Percentiles rank a stretch among this genome's conserved stretches.
These are phyloP conservation scores for Sarcoramphus papa DNA, from an alignment of 2,797 vertebrate species.

Conservation along the genomic window DNA sequence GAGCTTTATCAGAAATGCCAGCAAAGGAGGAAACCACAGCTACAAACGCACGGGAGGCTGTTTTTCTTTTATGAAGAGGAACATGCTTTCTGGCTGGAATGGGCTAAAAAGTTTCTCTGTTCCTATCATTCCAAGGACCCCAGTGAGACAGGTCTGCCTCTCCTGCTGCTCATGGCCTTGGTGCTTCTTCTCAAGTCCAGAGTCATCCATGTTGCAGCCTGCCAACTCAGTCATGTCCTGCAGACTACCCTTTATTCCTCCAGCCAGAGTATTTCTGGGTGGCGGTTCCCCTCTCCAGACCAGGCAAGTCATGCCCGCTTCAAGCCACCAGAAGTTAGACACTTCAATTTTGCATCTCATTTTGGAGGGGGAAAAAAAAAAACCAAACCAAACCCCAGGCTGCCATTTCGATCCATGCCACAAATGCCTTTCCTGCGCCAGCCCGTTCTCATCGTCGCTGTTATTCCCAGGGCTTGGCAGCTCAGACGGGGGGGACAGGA, in stretches of 20 bases:
- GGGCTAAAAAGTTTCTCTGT: background rate
- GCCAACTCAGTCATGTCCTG: rapidly evolving
- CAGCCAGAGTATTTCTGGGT: background rate
- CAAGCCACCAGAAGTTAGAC: background rate
- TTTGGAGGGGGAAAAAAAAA: background rate
- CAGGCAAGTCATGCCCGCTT: rapidly evolving
- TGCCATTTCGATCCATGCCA: background rate
- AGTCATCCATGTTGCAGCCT: background rate
- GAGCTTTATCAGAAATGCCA: background rate
- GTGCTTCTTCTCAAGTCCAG: background rate
- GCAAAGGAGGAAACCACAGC: background rate
- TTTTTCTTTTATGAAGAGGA: background rate
- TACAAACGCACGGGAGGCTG: rapidly evolving
- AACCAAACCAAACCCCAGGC: too few species aligned
- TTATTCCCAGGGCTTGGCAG: background rate
- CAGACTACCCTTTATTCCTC: background rate
- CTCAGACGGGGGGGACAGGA: background rate
- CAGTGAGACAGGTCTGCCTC: background rate
- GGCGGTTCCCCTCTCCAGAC: background rate
- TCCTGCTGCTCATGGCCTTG: rapidly evolving
- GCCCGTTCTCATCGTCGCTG: rapidly evolving
- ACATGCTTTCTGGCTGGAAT: background rate
- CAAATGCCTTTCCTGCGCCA: background rate
- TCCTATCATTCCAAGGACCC: background rate
- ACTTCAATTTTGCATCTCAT: background rate